These are phyloP conservation scores for Pseudotriccus pelzelni DNA, from an alignment of 2,797 vertebrate species.

Conservation along the genomic window DNA sequence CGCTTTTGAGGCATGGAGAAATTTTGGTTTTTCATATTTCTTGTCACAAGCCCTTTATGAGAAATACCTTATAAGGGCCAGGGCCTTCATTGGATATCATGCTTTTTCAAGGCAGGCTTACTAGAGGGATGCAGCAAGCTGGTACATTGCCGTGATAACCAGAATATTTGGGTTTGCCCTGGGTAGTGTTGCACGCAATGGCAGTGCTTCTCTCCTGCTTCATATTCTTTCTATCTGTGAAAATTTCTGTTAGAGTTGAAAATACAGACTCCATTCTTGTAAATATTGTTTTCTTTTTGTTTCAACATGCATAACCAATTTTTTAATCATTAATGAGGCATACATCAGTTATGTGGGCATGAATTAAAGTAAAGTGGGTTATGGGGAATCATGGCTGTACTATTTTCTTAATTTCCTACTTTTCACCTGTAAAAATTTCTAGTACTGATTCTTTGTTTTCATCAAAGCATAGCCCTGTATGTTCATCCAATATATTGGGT, in stretches of 20 bases:
- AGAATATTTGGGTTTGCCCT: neutral
- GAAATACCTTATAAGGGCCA: neutral
- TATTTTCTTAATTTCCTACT: neutral
- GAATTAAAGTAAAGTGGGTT: neutral
- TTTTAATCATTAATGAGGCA: neutral
- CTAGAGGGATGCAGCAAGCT: neutral
- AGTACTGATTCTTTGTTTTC: neutral
- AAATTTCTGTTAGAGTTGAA: neutral
- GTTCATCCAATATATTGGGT: neutral
- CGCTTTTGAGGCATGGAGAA: neutral
- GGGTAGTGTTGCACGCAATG: neutral
- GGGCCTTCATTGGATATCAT: neutral
- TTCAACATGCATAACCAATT: neutral
- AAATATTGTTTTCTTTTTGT: neutral
- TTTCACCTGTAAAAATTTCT: neutral
- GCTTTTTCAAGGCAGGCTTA: neutral
- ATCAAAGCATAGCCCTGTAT: neutral
- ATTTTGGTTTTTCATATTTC: neutral
- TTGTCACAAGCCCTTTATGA: neutral
- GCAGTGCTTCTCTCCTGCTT: neutral
- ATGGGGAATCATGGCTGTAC: neutral
- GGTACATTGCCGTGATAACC: neutral
- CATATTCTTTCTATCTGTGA: neutral
- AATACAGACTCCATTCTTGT: neutral
- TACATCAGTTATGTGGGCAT: neutral